phyloP scores from a whole-genome alignment of 2,888 invertebrate genomes.

The Prosopocoilus inquinatus region DNA sequence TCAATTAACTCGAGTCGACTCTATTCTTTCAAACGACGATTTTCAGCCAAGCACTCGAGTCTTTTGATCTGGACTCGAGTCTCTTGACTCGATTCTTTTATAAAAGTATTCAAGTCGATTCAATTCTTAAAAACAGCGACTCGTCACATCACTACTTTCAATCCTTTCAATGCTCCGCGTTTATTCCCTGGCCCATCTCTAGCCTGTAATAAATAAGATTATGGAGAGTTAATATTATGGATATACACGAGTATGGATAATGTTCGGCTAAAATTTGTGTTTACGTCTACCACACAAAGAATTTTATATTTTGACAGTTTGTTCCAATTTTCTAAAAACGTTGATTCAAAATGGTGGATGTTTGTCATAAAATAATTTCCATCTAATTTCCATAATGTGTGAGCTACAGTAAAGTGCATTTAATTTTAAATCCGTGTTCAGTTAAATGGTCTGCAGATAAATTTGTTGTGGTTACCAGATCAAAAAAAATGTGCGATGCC shows the following conservation, averaged over 20 bases:
- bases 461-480: slow-evolving; percentile 21
- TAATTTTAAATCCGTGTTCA: slow-evolving; percentile 22
- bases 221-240: too few species aligned
- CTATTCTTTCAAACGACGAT: too few species aligned
- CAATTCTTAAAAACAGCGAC: too few species aligned
- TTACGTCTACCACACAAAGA: not conserved
- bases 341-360: slow-evolving; percentile 46
- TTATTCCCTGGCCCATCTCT: too few species aligned
- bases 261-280: not conserved
- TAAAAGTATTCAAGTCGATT: too few species aligned
- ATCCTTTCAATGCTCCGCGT: too few species aligned
- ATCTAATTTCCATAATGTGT: slow-evolving; percentile 33
- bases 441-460: slow-evolving; percentile 23
- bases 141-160: too few species aligned
- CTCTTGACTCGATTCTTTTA: too few species aligned
- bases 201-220: too few species aligned
- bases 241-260: not conserved
- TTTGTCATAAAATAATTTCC: slow-evolving; percentile 44
- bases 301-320: slow-evolving; percentile 22
- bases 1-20: too few species aligned
- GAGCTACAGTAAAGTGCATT: slow-evolving; percentile 25
- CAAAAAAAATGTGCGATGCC: slow-evolving; percentile 83
- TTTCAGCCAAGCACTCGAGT: too few species aligned
- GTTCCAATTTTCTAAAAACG: slow-evolving; percentile 26
- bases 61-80: too few species aligned